phyloP scores from a whole-genome alignment of 2,113 vertebrate genomes.

The Anoura caudifer region DNA sequence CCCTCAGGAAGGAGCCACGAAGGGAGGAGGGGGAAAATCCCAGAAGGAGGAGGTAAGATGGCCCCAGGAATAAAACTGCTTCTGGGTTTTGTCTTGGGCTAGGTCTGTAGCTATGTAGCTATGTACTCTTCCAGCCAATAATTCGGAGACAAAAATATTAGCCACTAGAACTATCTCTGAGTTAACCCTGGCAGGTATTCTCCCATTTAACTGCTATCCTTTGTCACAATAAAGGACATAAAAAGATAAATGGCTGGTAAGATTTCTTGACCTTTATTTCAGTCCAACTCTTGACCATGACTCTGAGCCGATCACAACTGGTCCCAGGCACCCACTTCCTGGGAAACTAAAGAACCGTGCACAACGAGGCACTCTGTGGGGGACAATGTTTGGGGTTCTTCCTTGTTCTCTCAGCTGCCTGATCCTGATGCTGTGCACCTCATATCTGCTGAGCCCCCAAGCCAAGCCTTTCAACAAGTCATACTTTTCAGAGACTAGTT shows the following conservation, averaged over 20 bases:
- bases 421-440: background rate
- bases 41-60: background rate
- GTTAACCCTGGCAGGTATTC: background rate
- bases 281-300: background rate
- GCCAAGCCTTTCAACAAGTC: background rate
- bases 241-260: slow-evolving; percentile 16
- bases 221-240: slow-evolving; percentile 46
- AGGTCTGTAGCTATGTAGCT: rapidly evolving
- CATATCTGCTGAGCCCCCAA: background rate
- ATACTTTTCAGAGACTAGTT: background rate
- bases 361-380: background rate
- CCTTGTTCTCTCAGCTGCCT: background rate
- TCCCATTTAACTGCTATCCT: slow-evolving; percentile 22
- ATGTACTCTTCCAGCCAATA: background rate
- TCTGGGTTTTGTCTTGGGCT: background rate
- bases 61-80: background rate
- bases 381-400: background rate
- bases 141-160: background rate
- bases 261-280: slow-evolving; percentile 22
- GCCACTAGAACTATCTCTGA: background rate
- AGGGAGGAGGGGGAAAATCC: background rate
- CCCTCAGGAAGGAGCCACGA: background rate
- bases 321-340: background rate
- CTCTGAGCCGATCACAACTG: background rate
- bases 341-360: background rate